Evolutionary conservation across 2,888 invertebrate genomes (phyloP).

Genomic region (Stenolophus ochropezus): DNA sequence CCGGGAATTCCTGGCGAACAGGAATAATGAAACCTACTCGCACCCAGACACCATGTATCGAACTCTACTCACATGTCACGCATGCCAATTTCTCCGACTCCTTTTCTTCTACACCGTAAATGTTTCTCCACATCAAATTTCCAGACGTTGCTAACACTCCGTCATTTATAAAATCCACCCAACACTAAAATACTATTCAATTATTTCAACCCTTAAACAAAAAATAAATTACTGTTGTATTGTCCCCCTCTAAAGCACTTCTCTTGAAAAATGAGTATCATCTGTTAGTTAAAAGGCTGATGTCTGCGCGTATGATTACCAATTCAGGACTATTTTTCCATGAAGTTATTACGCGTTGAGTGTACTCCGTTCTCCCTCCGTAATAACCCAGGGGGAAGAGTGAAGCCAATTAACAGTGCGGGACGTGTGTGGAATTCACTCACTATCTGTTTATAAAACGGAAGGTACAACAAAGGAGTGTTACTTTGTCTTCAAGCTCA

Average conservation of each 20-base stretch:
- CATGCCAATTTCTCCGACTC: conserved; percentile 9
- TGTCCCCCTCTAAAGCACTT: background rate
- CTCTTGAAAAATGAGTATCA: conserved; percentile 3
- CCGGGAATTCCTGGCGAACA: conserved; percentile 12
- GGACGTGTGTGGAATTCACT: conserved; percentile 31
- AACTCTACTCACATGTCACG: conserved; percentile 17
- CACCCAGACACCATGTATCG: conserved; percentile 1
- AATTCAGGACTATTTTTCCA: conserved; percentile 22
- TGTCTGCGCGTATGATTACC: conserved; percentile 15
- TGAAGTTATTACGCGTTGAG: conserved; percentile 44
- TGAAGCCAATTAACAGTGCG: conserved; percentile 35
- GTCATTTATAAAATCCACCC: background rate
- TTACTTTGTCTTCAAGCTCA: conserved; percentile 16
- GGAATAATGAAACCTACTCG: conserved; percentile 24
- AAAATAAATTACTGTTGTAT: too few relatives aligned
- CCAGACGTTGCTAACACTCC: background rate
- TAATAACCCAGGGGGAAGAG: conserved; percentile 24
- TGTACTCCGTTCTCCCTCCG: background rate
- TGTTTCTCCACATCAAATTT: conserved; percentile 18
- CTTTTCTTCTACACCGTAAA: background rate
- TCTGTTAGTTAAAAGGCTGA: conserved; percentile 22
- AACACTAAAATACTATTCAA: background rate
- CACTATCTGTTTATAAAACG: conserved; percentile 30
- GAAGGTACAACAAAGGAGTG: conserved; percentile 21
- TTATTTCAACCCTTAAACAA: too few relatives aligned